phyloP scores from a whole-genome alignment of 2,113 vertebrate genomes.

The Microtus ochrogaster region DNA sequence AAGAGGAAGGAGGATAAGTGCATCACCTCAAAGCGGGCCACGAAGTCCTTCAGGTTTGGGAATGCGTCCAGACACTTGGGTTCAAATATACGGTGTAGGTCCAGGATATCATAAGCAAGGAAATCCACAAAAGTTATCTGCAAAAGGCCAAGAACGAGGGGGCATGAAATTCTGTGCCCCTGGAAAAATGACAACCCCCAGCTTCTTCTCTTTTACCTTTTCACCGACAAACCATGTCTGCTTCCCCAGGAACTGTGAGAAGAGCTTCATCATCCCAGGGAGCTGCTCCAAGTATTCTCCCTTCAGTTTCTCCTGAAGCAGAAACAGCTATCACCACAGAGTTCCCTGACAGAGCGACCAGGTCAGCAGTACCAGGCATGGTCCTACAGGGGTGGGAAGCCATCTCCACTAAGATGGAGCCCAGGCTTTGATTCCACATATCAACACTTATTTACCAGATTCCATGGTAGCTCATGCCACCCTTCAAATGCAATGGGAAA shows the following conservation, averaged over 20 bases:
- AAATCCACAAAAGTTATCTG: conserved; percentile 87
- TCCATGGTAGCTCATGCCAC: too few species aligned
- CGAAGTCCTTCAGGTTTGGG: too few species aligned
- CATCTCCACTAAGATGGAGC: neutral
- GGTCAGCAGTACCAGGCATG: too few species aligned
- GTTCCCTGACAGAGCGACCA: neutral
- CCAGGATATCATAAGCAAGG: too few species aligned
- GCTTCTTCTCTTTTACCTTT: too few species aligned
- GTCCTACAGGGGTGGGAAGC: neutral
- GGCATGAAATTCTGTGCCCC: neutral
- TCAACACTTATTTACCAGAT: neutral
- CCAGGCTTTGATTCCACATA: neutral
- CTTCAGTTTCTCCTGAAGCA: conserved; percentile 89
- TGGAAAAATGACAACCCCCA: too few species aligned
- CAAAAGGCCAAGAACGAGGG: neutral
- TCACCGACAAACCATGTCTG: too few species aligned
- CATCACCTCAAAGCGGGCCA: too few species aligned
- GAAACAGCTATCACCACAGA: neutral
- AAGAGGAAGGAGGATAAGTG: too few species aligned
- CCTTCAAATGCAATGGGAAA: neutral
- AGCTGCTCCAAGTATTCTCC: conserved; percentile 87
- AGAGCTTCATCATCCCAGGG: conserved; percentile 86
- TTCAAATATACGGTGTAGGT: too few species aligned
- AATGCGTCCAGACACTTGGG: too few species aligned
- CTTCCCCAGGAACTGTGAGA: conserved; percentile 89